Conservation (phyloP, 1,140 invertebrate species). For the Cherax quadricarinatus region DNA sequence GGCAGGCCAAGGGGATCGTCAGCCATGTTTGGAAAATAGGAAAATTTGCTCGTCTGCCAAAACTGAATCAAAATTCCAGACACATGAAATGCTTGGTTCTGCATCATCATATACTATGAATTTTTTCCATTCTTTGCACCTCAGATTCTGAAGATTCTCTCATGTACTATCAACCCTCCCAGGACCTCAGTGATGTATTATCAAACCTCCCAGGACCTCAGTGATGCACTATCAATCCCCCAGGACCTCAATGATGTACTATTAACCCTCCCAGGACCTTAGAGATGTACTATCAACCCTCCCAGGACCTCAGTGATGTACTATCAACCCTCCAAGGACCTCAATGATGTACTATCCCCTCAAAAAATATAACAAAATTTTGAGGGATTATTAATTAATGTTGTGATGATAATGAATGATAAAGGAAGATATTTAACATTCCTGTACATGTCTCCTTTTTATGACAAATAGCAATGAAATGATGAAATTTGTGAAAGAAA, state of each 20-base stretch:
- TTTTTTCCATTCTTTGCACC: no score
- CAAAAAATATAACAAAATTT: not conserved
- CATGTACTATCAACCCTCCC: not conserved
- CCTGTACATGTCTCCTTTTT: slow-evolving; percentile 27
- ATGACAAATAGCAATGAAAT: slow-evolving; percentile 29
- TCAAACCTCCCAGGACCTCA: not conserved
- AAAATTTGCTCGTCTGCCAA: not conserved
- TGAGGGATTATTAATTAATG: not conserved
- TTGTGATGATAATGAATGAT: slow-evolving; percentile 4
- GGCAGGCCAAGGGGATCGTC: not conserved
- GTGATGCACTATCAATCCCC: no score
- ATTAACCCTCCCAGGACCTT: no score
- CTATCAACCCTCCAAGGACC: no score
- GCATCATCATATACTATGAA: no score
- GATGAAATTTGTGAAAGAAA: slow-evolving; percentile 30
- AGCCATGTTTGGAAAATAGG: not conserved
- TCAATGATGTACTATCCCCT: no score
- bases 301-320: no score
- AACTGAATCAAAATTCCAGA: not conserved
- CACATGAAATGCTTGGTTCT: not conserved
- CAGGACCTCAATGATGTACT: no score
- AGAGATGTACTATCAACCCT: not conserved
- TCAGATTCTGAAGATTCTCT: not conserved
- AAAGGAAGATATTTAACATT: slow-evolving; percentile 25
- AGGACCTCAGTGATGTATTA: not conserved